A percentile compares a stretch with the other conserved stretches of the same genome.
phyloP scores from a whole-genome alignment of 2,113 vertebrate species.

The Prolemur simus region DNA sequence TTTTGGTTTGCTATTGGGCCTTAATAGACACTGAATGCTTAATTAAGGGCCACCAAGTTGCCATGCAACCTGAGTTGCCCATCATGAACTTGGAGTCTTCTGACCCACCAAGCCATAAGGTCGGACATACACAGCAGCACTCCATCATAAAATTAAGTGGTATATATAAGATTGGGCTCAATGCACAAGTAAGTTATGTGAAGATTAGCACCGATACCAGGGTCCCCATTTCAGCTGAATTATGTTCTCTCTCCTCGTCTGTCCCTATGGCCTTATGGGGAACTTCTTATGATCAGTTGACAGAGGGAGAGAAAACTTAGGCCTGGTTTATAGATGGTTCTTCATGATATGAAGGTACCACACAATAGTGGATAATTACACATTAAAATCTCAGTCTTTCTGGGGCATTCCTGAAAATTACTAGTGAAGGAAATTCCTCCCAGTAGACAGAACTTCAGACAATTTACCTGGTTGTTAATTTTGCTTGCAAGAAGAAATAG shows the following conservation, averaged over 20 bases:
- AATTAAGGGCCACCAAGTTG: not conserved
- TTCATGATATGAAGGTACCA: not conserved
- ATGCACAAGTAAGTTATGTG: not conserved
- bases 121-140: not conserved
- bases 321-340: not conserved
- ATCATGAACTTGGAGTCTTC: not conserved
- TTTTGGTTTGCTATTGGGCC: not conserved
- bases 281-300: not conserved
- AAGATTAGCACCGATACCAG: not conserved
- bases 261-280: not conserved
- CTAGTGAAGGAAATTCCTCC: not conserved
- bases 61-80: not conserved
- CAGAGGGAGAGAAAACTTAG: not conserved
- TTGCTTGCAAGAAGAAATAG: not conserved
- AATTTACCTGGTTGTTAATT: not conserved
- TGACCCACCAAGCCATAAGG: not conserved
- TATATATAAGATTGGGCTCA: not conserved
- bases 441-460: too few relatives aligned
- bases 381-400: not conserved
- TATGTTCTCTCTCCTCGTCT: not conserved
- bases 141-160: not conserved
- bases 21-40: not conserved
- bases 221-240: fast-evolving
- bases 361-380: not conserved
- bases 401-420: not conserved